Evolutionary conservation across 1,140 invertebrate species (phyloP), one percentile per base, ranked within the genome.

Genomic region (Lordiphosa mommai): DNA sequence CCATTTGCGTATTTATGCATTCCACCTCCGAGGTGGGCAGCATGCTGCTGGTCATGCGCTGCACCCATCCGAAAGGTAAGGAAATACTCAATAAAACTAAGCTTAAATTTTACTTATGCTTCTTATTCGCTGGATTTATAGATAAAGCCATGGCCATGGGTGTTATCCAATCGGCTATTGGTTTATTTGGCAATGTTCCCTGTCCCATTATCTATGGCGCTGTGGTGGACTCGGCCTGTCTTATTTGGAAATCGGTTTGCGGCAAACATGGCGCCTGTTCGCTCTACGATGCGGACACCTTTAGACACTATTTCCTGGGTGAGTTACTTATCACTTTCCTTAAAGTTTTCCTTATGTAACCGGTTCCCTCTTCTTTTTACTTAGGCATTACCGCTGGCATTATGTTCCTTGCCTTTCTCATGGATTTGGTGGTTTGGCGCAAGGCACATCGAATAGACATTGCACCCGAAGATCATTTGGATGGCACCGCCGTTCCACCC

Each of bases 91-190:
- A n/a, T n/a, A n/a, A n/a, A n/a, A n/a, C n/a, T n/a, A n/a, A n/a
- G n/a, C n/a, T n/a, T n/a, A n/a, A n/a, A n/a, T n/a, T n/a, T n/a
- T 17, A 17, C 16, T n/a, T 4, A 14, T 1, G 5, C 0, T 33
- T 1, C 0, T 2, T 6, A 36, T 43, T 16, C 3, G 2, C 8
- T 34, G 1, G 4, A 41, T 7, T 3, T 29, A 47, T 65, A 90
- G 96, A 98, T 88, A 97, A 97, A 89, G 96, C 96, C 29, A 97
- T 97, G 96, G 96, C 96, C 44, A 92, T 98, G 76, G 96, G 96
- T 9, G 92, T 98, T 55, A 96, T 98, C 88, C 95, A 97, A 86
- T 97, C 96, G 90, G 96, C 96, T 43, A 97, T 97, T 68, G 96
- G 96, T 32, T 91, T 97, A 60, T 97, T 97, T 89, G 96, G 96